These are phyloP conservation scores for Manacus vitellinus DNA, from an alignment of 2,113 vertebrate genomes.

Conservation along the genomic window DNA sequence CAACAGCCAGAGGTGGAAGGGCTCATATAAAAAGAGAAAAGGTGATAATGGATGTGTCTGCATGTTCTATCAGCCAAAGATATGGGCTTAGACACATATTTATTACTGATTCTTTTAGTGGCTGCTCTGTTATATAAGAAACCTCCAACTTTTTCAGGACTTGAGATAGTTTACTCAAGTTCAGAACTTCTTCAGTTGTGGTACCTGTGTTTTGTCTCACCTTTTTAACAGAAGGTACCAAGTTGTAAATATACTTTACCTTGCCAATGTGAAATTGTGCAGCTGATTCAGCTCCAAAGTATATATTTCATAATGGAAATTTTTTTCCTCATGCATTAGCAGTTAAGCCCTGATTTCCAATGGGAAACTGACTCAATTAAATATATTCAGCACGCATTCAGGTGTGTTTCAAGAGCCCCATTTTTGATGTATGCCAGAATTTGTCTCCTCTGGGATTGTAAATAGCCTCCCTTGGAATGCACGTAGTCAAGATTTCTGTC, in stretches of 20 bases:
- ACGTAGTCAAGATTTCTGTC: not conserved
- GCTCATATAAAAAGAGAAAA: not conserved
- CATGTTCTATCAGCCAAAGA: not conserved
- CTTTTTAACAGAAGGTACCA: not conserved
- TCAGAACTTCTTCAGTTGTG: not conserved
- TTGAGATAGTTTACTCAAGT: not conserved
- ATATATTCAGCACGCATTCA: not conserved
- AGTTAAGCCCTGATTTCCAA: not conserved
- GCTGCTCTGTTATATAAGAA: not conserved
- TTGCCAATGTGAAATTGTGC: not conserved
- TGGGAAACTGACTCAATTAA: not conserved
- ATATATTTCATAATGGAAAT: not conserved
- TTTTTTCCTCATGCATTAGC: not conserved
- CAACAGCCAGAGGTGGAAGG: slow-evolving; percentile 40
- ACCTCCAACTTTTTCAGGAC: not conserved
- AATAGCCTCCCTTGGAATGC: not conserved
- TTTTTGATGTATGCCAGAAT: not conserved
- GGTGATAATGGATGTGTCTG: slow-evolving; percentile 29
- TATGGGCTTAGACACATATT: not conserved
- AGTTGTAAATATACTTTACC: not conserved
- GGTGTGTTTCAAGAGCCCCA: not conserved
- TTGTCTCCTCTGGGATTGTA: not conserved
- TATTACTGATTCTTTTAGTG: slow-evolving; percentile 8
- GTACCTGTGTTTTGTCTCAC: not conserved
- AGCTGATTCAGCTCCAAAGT: not conserved